Evolutionary conservation across 1,140 invertebrate species (phyloP).

Genomic region (Caenorhabditis latens): DNA sequence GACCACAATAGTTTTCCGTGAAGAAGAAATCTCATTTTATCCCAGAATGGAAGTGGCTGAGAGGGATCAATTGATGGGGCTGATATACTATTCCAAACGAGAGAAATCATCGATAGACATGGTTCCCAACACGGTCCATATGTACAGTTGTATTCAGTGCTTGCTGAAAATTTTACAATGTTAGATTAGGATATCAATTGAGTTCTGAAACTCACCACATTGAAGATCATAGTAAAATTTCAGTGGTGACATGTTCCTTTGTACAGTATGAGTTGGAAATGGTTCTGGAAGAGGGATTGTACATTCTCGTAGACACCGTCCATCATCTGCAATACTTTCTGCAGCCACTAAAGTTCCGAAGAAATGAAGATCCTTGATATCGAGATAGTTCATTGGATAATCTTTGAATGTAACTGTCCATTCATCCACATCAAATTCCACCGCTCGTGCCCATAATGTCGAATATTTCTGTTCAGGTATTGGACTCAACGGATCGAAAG

Average conservation of each 20-base stretch:
- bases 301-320: slow-evolving; percentile 69
- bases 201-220: slow-evolving; percentile 80
- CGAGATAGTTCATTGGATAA: slow-evolving; percentile 88
- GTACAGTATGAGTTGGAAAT: slow-evolving; percentile 79
- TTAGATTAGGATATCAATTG: slow-evolving; percentile 19
- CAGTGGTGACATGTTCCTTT: slow-evolving; percentile 88
- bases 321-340: slow-evolving; percentile 80
- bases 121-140: slow-evolving; percentile 99
- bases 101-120: slow-evolving; percentile 92
- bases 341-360: slow-evolving; percentile 91
- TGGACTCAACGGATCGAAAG: slow-evolving; percentile 86
- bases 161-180: slow-evolving; percentile 80
- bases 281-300: slow-evolving; percentile 80
- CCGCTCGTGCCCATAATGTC: slow-evolving; percentile 90
- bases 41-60: slow-evolving; percentile 94
- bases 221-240: slow-evolving; percentile 99
- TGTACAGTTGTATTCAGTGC: slow-evolving; percentile 88
- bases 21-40: slow-evolving; percentile 91
- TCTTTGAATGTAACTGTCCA: slow-evolving; percentile 93
- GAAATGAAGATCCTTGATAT: slow-evolving; percentile 86
- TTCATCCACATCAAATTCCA: slow-evolving; percentile 85
- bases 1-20: slow-evolving; percentile 84
- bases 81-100: slow-evolving; percentile 86
- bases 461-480: slow-evolving; percentile 90
- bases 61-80: slow-evolving; percentile 92